Conservation (phyloP, 2,888 invertebrate genomes). For the Aradus depressus region DNA sequence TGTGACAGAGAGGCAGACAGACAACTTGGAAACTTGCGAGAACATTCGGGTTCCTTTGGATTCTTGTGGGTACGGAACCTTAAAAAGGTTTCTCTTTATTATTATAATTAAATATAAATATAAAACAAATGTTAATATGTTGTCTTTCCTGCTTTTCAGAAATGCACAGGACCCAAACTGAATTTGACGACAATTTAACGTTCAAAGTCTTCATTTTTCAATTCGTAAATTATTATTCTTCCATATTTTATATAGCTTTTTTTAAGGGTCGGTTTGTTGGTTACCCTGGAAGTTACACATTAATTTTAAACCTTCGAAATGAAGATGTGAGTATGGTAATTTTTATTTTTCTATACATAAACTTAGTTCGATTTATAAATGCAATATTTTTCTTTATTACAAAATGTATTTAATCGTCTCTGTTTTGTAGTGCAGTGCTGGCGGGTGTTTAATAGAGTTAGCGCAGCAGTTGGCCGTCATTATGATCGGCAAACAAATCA, state of each 20-base stretch:
- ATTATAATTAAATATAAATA: neutral
- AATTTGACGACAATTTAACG: slow-evolving; percentile 48
- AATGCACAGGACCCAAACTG: slow-evolving; percentile 44
- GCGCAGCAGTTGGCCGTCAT: slow-evolving; percentile 47
- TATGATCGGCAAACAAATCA: slow-evolving; percentile 48
- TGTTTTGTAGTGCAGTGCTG: slow-evolving; percentile 41
- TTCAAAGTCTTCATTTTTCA: slow-evolving; percentile 50
- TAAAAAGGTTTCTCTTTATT: neutral
- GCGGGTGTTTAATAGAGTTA: slow-evolving; percentile 46
- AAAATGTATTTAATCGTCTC: neutral
- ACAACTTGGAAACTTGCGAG: too few relatives aligned
- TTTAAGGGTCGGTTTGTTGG: slow-evolving; percentile 44
- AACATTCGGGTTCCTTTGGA: neutral
- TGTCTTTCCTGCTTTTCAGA: slow-evolving; percentile 32
- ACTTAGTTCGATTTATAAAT: neutral
- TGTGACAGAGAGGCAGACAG: too few relatives aligned
- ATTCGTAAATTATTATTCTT: slow-evolving; percentile 50
- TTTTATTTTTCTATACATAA: neutral
- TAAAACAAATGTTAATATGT: neutral
- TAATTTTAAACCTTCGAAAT: slow-evolving; percentile 42
- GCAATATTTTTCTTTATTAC: neutral
- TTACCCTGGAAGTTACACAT: slow-evolving; percentile 43
- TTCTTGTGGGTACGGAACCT: neutral
- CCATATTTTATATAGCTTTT: slow-evolving; percentile 51
- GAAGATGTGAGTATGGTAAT: slow-evolving; percentile 41